These are phyloP conservation scores for Megalops cyprinoides DNA, from an alignment of 2,797 vertebrate genomes.

Conservation along the genomic window DNA sequence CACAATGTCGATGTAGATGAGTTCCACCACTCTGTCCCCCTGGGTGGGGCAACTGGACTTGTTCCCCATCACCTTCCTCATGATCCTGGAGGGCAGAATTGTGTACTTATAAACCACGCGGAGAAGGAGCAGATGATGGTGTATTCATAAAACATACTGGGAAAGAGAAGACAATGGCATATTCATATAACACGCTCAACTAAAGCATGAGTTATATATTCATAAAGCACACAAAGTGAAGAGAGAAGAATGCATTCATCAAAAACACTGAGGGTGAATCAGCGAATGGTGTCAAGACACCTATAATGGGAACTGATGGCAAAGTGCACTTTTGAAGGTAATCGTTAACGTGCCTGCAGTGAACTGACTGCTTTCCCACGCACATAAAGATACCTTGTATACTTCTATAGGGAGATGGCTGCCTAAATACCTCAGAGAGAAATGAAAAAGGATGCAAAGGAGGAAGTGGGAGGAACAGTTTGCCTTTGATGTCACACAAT, in stretches of 20 bases:
- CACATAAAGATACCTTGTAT: too few species aligned
- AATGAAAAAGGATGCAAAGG: too few species aligned
- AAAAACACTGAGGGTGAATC: not conserved
- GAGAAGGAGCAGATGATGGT: not conserved
- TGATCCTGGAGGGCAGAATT: slow-evolving; percentile 78
- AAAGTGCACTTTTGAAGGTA: too few species aligned
- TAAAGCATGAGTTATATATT: not conserved
- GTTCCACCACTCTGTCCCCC: slow-evolving; percentile 89
- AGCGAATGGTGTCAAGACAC: not conserved
- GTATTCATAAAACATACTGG: not conserved
- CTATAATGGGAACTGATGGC: too few species aligned
- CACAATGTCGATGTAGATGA: slow-evolving; percentile 85
- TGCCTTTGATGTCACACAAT: not conserved
- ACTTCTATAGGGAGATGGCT: too few species aligned
- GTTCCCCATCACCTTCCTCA: slow-evolving; percentile 98
- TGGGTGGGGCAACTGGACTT: slow-evolving; percentile 96
- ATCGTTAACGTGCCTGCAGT: too few species aligned
- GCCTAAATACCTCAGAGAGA: too few species aligned
- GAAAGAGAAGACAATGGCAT: not conserved
- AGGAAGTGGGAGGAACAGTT: not conserved
- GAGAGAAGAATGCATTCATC: not conserved
- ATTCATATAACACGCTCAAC: not conserved
- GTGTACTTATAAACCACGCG: not conserved
- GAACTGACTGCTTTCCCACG: too few species aligned
- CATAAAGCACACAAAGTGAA: not conserved